Percentiles rank a stretch among this genome's conserved stretches.
These are phyloP conservation scores for Drosophila bifasciata DNA, from an alignment of 1,140 invertebrate species.

Conservation along the genomic window DNA sequence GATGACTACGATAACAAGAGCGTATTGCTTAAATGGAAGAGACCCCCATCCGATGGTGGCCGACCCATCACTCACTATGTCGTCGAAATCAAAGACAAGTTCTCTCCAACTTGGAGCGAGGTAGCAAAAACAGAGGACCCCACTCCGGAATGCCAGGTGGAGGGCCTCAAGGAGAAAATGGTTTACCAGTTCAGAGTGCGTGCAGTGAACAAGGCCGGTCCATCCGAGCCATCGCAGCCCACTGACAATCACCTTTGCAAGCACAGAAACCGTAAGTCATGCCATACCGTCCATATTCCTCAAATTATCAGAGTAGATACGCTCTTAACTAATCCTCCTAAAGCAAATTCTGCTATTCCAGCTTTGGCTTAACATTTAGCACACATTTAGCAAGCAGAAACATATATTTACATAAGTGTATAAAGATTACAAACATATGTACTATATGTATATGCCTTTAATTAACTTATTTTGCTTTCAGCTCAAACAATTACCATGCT, in stretches of 20 bases:
- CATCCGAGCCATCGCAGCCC: constrained; percentile 94
- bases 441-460: background rate
- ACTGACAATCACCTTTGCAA: constrained; percentile 97
- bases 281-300: background rate
- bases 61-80: constrained; percentile 97
- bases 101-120: constrained; percentile 94
- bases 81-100: constrained; percentile 98
- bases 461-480: constrained; percentile 22
- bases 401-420: background rate
- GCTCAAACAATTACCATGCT: background rate
- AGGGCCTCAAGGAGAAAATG: constrained; percentile 96
- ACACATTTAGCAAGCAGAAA: constrained; percentile 8
- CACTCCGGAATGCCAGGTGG: constrained; percentile 92
- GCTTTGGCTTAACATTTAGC: constrained; percentile 68
- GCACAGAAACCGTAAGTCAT: constrained; percentile 94
- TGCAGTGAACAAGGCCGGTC: constrained; percentile 96
- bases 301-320: background rate
- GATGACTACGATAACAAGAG: constrained; percentile 97
- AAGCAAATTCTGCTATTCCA: background rate
- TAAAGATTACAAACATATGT: no score
- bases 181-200: constrained; percentile 96
- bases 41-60: constrained; percentile 95
- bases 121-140: constrained; percentile 91
- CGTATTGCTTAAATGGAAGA: constrained; percentile 95
- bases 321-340: background rate